These are phyloP conservation scores for Hedya salicella DNA, from an alignment of 2,888 invertebrate species.

Conservation along the genomic window DNA sequence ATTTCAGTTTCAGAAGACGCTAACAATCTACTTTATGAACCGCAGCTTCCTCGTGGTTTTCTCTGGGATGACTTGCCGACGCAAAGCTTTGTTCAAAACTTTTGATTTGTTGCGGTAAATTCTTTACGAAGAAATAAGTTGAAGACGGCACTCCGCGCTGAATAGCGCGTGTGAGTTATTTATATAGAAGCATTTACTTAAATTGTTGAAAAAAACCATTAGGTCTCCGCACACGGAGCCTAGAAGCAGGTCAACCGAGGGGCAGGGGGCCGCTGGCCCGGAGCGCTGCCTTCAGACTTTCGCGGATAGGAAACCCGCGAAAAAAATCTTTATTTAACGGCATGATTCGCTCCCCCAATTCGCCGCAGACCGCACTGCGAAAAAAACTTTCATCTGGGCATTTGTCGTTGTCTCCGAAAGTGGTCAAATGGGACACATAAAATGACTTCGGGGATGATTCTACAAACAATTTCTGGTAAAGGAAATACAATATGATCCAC, in stretches of 20 bases:
- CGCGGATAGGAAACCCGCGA: constrained; percentile 12
- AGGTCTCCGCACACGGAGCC: constrained; percentile 5
- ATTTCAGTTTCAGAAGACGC: constrained; percentile 19
- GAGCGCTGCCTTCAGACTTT: constrained; percentile 18
- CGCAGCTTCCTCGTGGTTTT: constrained; percentile 13
- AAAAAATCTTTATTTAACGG: constrained; percentile 32
- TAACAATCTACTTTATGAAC: constrained; percentile 29
- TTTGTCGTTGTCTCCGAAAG: constrained; percentile 25
- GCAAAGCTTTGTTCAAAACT: constrained; percentile 36
- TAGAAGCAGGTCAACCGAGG: constrained; percentile 31
- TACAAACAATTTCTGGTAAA: constrained; percentile 11
- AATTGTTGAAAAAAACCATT: constrained; percentile 14
- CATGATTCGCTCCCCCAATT: constrained; percentile 6
- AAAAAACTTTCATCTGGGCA: constrained; percentile 35
- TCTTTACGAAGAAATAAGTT: constrained; percentile 14
- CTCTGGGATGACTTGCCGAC: constrained; percentile 13
- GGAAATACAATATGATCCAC: constrained; percentile 16
- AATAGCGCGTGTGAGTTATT: constrained; percentile 15
- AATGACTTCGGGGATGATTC: constrained; percentile 28
- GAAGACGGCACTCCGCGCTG: background rate
- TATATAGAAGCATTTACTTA: constrained; percentile 9
- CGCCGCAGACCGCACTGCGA: constrained; percentile 36
- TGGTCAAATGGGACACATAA: constrained; percentile 32
- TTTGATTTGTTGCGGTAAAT: constrained; percentile 22
- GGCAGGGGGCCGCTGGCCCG: constrained; percentile 5